These are phyloP conservation scores for Drosophila kurseongensis DNA, from an alignment of 1,140 invertebrate genomes.

Conservation along the genomic window DNA sequence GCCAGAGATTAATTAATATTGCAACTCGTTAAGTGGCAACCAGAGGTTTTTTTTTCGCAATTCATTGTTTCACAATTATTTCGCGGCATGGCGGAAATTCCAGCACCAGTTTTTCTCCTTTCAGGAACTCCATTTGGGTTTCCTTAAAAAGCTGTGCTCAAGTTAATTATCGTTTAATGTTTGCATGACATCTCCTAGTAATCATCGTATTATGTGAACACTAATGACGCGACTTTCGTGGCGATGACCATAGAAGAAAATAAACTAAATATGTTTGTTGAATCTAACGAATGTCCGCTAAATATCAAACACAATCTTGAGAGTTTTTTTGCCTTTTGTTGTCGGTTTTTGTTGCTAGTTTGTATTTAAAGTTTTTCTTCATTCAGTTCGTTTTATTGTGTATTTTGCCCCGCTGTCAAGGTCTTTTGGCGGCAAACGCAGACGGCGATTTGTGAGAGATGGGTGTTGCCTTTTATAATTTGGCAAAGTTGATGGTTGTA, in stretches of 20 bases:
- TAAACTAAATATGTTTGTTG: conserved; percentile 28
- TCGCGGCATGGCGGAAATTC: conserved; percentile 24
- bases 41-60: conserved; percentile 14
- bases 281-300: conserved; percentile 40
- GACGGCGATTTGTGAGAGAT: conserved; percentile 46
- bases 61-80: conserved; percentile 40
- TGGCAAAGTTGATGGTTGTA: conserved; percentile 44
- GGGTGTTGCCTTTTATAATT: conserved; percentile 63
- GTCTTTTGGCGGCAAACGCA: conserved; percentile 48
- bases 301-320: conserved; percentile 46
- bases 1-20: conserved; percentile 55
- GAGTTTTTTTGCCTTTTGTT: conserved; percentile 43
- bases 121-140: conserved; percentile 16
- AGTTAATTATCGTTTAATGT: conserved; percentile 5
- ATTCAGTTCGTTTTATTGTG: conserved; percentile 7
- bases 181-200: conserved; percentile 11
- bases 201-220: conserved; percentile 18
- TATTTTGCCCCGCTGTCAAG: conserved; percentile 35
- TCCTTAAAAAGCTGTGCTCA: neutral
- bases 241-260: conserved; percentile 7
- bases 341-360: conserved; percentile 17
- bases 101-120: neutral
- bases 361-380: conserved; percentile 24
- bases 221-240: conserved; percentile 14
- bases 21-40: conserved; percentile 31